Conservation (phyloP, 64 coral and sea anemone genomes). For the Acropora yongei region DNA sequence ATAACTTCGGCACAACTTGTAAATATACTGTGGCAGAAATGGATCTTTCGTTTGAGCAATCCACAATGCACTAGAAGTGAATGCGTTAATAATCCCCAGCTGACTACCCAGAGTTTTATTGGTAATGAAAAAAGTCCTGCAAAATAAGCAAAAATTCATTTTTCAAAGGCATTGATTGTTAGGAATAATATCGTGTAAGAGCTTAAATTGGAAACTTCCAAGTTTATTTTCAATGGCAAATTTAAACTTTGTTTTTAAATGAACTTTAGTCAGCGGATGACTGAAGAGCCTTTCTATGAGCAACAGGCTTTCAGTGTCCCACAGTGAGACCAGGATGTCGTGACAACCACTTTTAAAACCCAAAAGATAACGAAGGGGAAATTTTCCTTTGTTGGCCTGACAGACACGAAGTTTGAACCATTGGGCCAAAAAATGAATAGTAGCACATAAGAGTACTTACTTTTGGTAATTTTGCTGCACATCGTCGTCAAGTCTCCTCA, state of each 20-base stretch:
- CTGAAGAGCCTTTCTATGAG: too few species aligned
- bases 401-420: background rate
- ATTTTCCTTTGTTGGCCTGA: background rate
- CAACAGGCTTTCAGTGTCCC: too few species aligned
- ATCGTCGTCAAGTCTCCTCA: background rate
- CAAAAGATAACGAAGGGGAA: background rate
- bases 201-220: too few species aligned
- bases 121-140: slow-evolving; percentile 35
- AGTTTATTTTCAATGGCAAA: too few species aligned
- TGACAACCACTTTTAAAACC: too few species aligned
- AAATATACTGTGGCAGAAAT: slow-evolving; percentile 26
- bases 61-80: slow-evolving; percentile 14
- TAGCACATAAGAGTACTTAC: background rate
- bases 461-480: background rate
- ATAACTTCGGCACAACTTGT: background rate
- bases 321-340: too few species aligned
- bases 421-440: background rate
- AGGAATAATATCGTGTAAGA: background rate
- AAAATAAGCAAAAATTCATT: background rate
- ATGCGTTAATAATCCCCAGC: slow-evolving; percentile 17
- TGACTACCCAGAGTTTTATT: slow-evolving; percentile 21
- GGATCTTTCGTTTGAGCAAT: slow-evolving; percentile 22
- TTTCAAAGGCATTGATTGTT: too few species aligned
- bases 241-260: too few species aligned
- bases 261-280: too few species aligned